These are phyloP conservation scores for Crotalus tigris DNA, from an alignment of 2,113 vertebrate genomes.

Conservation along the genomic window DNA sequence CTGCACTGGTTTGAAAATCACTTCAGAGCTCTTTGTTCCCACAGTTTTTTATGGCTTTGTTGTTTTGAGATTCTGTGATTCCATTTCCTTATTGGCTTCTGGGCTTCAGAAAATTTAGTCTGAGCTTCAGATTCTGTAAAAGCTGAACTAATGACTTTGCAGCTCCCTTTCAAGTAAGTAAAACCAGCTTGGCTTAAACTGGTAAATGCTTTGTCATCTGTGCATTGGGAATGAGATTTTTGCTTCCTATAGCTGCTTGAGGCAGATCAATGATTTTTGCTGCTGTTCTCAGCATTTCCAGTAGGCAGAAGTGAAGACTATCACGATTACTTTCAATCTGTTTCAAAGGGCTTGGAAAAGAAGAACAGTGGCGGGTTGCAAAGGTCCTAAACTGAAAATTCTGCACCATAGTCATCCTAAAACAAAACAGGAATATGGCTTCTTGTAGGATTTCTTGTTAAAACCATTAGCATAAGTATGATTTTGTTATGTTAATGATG, in stretches of 20 bases:
- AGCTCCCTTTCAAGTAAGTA: not conserved
- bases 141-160: not conserved
- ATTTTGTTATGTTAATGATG: not conserved
- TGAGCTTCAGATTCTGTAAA: not conserved
- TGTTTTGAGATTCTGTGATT: not conserved
- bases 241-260: not conserved
- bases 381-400: not conserved
- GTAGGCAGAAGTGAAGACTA: not conserved
- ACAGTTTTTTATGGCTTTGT: not conserved
- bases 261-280: not conserved
- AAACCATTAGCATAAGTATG: not conserved
- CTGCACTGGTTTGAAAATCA: not conserved
- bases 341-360: not conserved
- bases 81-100: not conserved
- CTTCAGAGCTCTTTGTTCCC: not conserved
- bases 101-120: not conserved
- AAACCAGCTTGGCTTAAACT: not conserved
- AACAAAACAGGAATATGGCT: not conserved
- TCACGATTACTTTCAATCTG: not conserved
- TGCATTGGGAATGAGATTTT: not conserved
- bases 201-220: not conserved
- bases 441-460: not conserved
- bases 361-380: not conserved
- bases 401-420: not conserved
- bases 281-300: not conserved